Conservation (phyloP, 1,140 invertebrate genomes). For the Anagrus nilaparvatae region DNA sequence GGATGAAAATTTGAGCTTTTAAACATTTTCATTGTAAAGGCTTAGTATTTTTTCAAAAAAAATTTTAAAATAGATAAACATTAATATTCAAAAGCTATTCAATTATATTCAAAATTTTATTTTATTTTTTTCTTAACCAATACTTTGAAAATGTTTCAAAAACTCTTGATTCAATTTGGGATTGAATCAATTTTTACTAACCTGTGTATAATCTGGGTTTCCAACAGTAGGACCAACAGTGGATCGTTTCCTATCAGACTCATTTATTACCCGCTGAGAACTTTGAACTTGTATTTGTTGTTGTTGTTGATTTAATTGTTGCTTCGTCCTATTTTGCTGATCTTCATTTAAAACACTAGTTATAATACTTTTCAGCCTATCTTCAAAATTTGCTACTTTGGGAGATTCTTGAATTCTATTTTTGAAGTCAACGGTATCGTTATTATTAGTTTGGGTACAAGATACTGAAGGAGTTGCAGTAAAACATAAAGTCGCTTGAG, state of each 20-base stretch:
- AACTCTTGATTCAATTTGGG: slow-evolving; percentile 5
- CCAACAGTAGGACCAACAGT: slow-evolving; percentile 29
- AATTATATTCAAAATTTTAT: slow-evolving; percentile 3
- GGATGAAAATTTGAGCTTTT: slow-evolving; percentile 17
- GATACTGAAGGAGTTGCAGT: slow-evolving; percentile 13
- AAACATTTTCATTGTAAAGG: slow-evolving; percentile 15
- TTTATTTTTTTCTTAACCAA: slow-evolving; percentile 11
- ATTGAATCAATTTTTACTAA: slow-evolving; percentile 17
- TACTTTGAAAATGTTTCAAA: slow-evolving; percentile 15
- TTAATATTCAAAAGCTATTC: slow-evolving; percentile 2
- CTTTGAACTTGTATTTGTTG: slow-evolving; percentile 26
- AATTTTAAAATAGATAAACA: slow-evolving; percentile 3
- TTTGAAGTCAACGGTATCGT: slow-evolving; percentile 18
- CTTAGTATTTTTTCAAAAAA: slow-evolving; percentile 8
- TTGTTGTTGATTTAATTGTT: slow-evolving; percentile 32
- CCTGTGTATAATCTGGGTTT: slow-evolving; percentile 48
- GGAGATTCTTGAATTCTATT: slow-evolving; percentile 58
- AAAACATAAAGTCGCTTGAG: slow-evolving; percentile 36
- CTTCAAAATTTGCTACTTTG: slow-evolving; percentile 79
- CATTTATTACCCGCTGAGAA: slow-evolving; percentile 26
- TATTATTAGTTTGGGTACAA: slow-evolving; percentile 32
- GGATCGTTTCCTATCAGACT: slow-evolving; percentile 35
- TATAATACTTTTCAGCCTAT: slow-evolving; percentile 85
- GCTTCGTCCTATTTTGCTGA: slow-evolving; percentile 47
- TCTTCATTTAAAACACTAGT: slow-evolving; percentile 83